Conservation (phyloP, 2,888 invertebrate species). For the Heliconius charithonia region DNA sequence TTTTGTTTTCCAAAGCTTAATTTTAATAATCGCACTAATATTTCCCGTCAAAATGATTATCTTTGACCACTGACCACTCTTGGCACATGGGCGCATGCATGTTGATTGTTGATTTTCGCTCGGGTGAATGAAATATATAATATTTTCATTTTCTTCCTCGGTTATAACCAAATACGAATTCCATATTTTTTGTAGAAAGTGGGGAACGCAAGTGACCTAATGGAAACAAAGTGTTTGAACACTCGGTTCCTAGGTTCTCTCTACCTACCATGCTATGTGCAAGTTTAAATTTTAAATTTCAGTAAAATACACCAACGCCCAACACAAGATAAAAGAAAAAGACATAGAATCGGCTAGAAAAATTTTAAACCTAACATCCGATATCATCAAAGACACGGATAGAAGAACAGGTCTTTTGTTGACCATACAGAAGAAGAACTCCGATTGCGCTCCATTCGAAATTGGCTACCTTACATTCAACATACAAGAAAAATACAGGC, state of each 20-base stretch:
- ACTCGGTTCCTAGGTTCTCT: no score
- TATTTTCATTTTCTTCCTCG: no score
- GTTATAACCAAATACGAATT: no score
- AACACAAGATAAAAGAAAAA: not conserved
- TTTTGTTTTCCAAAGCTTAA: no score
- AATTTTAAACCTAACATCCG: conserved; percentile 38
- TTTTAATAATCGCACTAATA: no score
- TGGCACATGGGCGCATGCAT: no score
- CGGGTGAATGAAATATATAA: no score
- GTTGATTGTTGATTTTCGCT: no score
- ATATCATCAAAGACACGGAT: conserved; percentile 45
- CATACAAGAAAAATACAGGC: conserved; percentile 56
- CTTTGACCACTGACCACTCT: no score
- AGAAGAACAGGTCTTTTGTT: conserved; percentile 24
- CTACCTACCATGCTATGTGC: not conserved
- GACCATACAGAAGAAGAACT: conserved; percentile 33
- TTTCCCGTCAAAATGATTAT: no score
- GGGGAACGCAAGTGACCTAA: not conserved
- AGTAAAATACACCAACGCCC: not conserved
- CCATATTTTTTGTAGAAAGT: no score
- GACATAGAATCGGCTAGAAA: conserved; percentile 26
- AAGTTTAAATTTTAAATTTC: not conserved
- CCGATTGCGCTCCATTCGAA: conserved; percentile 43
- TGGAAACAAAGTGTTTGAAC: not conserved
- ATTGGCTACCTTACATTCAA: conserved; percentile 47